Evolutionary conservation across 2,888 invertebrate genomes (phyloP), one percentile per base, ranked within the genome.

Genomic region (Dasysyrphus albostriatus): DNA sequence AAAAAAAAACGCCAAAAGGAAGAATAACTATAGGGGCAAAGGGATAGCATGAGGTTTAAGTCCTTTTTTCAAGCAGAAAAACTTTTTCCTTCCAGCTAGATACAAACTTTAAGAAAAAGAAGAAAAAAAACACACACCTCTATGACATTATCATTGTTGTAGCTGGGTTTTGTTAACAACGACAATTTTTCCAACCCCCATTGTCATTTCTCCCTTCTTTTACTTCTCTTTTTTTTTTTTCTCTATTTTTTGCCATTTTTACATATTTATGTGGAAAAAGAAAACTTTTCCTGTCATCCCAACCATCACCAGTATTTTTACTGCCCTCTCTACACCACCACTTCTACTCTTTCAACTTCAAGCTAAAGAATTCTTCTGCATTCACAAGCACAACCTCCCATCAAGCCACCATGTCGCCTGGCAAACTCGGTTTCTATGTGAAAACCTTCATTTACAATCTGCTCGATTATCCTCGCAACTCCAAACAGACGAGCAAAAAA

Each of bases 121-220:
- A 24, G n/a, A 24, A 37, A 65, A 67, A 82, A 76, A 56, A 77
- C 34, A 47, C 12, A 44, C 65, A 61, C 61, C 75, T 84, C 84
- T 73, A 84, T 81, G 84, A 87, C 87, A 87, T 83, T 87, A 87
- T 87, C 87, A 87, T 87, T 78, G 87, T 85, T 87, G 87, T 87
- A 83, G 87, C 75, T 83, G 70, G 87, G 87, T 83, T 87, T 87
- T 87, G 87, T 87, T 87, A 87, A 83, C 87, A 87, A 82, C 82
- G 83, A 78, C 87, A 85, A 72, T 83, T 87, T 82, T 74, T 58
- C 56, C 54, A 44, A 29, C 47, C 49, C 67, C 12, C 67, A 49
- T 67, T 49, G 67, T 67, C 49, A 19, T 67, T 49, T 49, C 37
- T 47, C 19, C 47, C 16, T 19, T 65, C 42, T 5, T 42, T 8